Evolutionary conservation across 2,888 invertebrate genomes (phyloP), one percentile per base, ranked within the genome.

Genomic region (Masnerella sp.): DNA sequence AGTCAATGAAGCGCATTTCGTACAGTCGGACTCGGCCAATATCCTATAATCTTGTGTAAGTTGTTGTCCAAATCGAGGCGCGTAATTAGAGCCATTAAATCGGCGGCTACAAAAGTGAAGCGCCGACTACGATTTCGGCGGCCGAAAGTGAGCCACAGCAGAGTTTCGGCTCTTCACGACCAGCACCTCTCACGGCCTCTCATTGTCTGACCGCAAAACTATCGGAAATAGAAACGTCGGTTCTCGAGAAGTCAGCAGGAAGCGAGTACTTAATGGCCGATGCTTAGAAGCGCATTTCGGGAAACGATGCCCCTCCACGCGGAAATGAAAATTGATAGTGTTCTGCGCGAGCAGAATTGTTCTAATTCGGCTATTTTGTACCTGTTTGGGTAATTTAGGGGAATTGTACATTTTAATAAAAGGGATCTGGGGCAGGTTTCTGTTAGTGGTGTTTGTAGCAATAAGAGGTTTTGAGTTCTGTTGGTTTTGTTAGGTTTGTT

Each of bases 161-260:
- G 42, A 32, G 34, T 67, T 64, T 68, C 47, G 70, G 12, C 47
- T 22, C 28, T 14, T 42, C 34, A 47, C 59, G 52, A 40, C 47
- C 45, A 54, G 59, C 49, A 17, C 42, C 56, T 47, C 52, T 59
- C 61, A 58, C 17, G 69, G 61, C 58, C 72, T 69, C 59, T 69
- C 62, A 72, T 67, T 72, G 70, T 62, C 76, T 67, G 74, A 83
- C 85, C 85, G 75, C 84, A 85, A 49, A 84, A 83, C 79, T 78
- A 83, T 85, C 82, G 82, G 81, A 83, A 84, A 84, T 84, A 81
- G 79, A 81, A 75, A 70, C 72, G 74, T 42, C 68, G 58, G 64
- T 77, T 77, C 74, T 34, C 47, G 52, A 70, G 77, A 73, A 77
- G 68, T 47, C 36, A 69, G 61, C 77, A 77, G 74, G 77, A 75